phyloP scores from a whole-genome alignment of 2,888 invertebrate genomes.

The Rhabditophanes sp. region DNA sequence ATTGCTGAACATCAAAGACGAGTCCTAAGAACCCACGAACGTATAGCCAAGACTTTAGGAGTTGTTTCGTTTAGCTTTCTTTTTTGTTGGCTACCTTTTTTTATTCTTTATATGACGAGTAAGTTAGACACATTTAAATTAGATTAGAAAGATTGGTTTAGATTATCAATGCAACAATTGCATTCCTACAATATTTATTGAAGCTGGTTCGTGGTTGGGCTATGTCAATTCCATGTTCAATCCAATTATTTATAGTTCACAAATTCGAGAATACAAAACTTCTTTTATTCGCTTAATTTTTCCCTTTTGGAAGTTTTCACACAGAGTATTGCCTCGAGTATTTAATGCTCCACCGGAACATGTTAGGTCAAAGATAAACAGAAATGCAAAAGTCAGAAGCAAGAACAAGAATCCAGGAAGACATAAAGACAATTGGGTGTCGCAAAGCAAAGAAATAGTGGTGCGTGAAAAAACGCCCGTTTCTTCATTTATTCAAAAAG shows the following conservation, averaged over 20 bases:
- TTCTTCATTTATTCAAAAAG: constrained; percentile 3
- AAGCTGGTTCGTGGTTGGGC: constrained; percentile 41
- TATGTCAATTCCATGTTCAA: constrained; percentile 44
- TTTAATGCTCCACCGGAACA: constrained; percentile 31
- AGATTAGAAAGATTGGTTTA: constrained; percentile 11
- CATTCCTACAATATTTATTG: constrained; percentile 37
- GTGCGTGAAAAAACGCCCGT: constrained; percentile 3
- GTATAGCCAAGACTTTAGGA: constrained; percentile 52
- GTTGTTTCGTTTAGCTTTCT: constrained; percentile 53
- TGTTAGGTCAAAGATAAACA: constrained; percentile 10
- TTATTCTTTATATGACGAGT: constrained; percentile 51
- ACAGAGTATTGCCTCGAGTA: constrained; percentile 20
- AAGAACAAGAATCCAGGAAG: background rate
- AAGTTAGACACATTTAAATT: constrained; percentile 37
- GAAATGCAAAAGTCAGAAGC: constrained; percentile 11
- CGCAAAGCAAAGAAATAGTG: too few relatives aligned
- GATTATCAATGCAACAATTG: constrained; percentile 38
- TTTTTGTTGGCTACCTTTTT: constrained; percentile 53
- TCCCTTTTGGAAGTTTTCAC: constrained; percentile 27
- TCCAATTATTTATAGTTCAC: constrained; percentile 44
- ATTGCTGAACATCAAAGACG: constrained; percentile 43
- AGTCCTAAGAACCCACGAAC: constrained; percentile 46
- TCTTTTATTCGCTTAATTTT: constrained; percentile 30
- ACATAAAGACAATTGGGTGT: too few relatives aligned
- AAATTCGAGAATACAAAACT: constrained; percentile 43